Percentiles rank a stretch among this genome's conserved stretches.
These are phyloP conservation scores for Taeniopygia guttata DNA, from an alignment of 2,797 vertebrate genomes.

Conservation along the genomic window DNA sequence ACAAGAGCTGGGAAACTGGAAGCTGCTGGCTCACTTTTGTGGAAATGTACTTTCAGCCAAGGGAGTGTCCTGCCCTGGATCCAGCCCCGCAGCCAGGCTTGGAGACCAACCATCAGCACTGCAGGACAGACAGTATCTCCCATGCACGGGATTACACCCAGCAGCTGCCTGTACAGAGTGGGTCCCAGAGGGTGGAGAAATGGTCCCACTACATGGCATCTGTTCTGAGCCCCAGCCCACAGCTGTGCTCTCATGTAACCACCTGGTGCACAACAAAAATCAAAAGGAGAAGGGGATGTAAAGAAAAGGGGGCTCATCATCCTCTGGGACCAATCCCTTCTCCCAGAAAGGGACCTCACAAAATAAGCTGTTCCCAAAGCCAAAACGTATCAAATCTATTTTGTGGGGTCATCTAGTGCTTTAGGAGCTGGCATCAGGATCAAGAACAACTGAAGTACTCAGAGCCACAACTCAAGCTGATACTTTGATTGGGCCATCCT, in stretches of 20 bases:
- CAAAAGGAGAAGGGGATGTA: background rate
- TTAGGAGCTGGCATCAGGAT: background rate
- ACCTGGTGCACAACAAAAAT: accelerated
- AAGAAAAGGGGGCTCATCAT: background rate
- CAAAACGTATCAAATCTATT: background rate
- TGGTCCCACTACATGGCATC: accelerated
- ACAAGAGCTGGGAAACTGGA: background rate
- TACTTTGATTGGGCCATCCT: background rate
- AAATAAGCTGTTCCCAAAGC: background rate
- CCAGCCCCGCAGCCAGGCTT: background rate
- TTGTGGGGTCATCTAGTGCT: background rate
- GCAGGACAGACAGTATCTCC: background rate
- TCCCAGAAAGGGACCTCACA: background rate
- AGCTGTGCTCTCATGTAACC: background rate
- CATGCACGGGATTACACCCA: accelerated
- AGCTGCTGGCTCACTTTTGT: background rate
- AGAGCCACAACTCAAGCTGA: background rate
- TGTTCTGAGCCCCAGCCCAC: background rate
- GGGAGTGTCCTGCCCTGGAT: background rate
- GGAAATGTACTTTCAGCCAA: background rate
- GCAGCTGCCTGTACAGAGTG: background rate
- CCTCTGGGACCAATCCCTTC: background rate
- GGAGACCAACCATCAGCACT: background rate
- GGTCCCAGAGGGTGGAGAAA: background rate
- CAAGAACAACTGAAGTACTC: background rate